A percentile compares a stretch with the other conserved stretches of the same genome.
These are phyloP conservation scores for Aphodius granarius DNA, from an alignment of 2,888 invertebrate species.

Conservation along the genomic window DNA sequence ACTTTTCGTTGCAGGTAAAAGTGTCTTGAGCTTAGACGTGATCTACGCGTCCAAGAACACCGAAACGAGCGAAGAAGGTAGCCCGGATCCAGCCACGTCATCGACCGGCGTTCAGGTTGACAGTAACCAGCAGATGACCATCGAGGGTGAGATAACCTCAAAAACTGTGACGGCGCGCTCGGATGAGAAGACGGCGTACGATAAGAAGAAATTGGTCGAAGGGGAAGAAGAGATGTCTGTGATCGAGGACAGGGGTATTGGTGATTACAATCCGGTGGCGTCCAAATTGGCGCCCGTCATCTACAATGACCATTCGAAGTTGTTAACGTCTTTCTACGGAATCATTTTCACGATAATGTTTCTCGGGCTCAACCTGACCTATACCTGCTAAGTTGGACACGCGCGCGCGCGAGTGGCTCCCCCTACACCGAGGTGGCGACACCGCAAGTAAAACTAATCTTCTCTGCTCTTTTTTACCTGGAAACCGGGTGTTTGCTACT, in stretches of 20 bases:
- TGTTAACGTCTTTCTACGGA: conserved; percentile 29
- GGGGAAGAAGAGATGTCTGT: not conserved
- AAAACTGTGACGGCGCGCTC: not conserved
- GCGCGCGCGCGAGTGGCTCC: not conserved
- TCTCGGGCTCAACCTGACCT: conserved; percentile 29
- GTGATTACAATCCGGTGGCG: not conserved
- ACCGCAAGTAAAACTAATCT: no score
- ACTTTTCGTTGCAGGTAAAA: not conserved
- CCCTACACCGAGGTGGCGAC: not conserved
- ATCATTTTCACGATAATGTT: conserved; percentile 31
- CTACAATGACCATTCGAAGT: conserved; percentile 10
- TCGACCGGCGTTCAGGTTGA: not conserved
- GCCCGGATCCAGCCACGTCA: not conserved
- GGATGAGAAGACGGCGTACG: not conserved
- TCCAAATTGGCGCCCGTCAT: not conserved
- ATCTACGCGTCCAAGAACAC: not conserved
- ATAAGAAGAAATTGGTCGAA: not conserved
- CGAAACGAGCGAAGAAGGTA: not conserved
- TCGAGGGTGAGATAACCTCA: not conserved
- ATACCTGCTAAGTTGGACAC: conserved; percentile 15
- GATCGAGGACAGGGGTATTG: not conserved
- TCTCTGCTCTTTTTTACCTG: not conserved
- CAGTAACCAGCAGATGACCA: not conserved
- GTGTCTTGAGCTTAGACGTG: not conserved
- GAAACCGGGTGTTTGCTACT: no score